Percentiles rank a stretch among this genome's conserved stretches.
Conservation (phyloP, 1,140 invertebrate species). For the Drosophila punjabiensis region DNA sequence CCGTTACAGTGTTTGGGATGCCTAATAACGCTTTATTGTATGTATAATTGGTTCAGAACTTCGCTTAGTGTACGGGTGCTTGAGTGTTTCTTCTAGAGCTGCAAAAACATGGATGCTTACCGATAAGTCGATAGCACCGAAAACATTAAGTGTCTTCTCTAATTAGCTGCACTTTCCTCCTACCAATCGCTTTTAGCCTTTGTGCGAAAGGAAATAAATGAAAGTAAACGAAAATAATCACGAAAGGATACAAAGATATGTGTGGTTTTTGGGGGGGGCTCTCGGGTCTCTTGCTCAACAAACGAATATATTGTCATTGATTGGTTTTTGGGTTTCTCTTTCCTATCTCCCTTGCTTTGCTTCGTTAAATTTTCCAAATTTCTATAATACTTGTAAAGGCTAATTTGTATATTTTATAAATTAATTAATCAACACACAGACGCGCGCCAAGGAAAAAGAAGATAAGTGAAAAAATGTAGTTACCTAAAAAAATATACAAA, state of each 20-base stretch:
- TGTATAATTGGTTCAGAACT: conserved; percentile 70
- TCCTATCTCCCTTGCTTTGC: conserved; percentile 1
- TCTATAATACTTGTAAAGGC: conserved; percentile 36
- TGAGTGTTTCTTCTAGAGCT: conserved; percentile 17
- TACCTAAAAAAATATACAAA: conserved; percentile 10
- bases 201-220: background rate
- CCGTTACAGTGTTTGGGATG: conserved; percentile 61
- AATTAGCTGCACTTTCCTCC: conserved; percentile 2
- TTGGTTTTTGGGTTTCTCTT: conserved; percentile 1
- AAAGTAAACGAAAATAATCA: background rate
- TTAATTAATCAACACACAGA: conserved; percentile 23
- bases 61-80: conserved; percentile 27
- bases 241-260: conserved; percentile 44
- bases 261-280: conserved; percentile 15
- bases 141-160: background rate
- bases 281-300: conserved; percentile 27
- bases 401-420: conserved; percentile 42
- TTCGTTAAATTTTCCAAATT: conserved; percentile 34
- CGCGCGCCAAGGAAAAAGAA: background rate
- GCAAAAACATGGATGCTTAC: background rate
- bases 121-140: background rate
- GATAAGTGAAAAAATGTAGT: background rate
- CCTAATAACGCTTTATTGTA: conserved; percentile 55
- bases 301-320: conserved; percentile 64
- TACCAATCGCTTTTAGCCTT: conserved; percentile 2